These are phyloP conservation scores for Lampris megalopsis DNA, from an alignment of 2,113 vertebrate species.

Conservation along the genomic window DNA sequence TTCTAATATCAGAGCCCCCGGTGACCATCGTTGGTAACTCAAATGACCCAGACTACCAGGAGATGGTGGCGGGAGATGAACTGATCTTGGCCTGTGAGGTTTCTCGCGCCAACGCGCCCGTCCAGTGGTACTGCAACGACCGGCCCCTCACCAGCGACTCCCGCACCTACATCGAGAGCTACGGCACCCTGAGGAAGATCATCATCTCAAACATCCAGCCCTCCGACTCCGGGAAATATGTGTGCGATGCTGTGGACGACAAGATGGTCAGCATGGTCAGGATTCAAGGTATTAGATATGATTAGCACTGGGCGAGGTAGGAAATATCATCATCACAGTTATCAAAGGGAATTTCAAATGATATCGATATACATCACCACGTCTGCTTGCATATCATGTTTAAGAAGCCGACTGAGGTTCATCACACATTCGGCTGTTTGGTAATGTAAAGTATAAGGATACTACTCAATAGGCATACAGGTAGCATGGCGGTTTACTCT, in stretches of 20 bases:
- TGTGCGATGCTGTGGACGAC: slow-evolving; percentile 78
- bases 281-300: slow-evolving; percentile 75
- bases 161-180: slow-evolving; percentile 74
- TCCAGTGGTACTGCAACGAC: slow-evolving; percentile 80
- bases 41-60: slow-evolving; percentile 64
- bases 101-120: slow-evolving; percentile 71
- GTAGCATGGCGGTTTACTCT: too few species aligned
- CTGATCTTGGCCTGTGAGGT: slow-evolving; percentile 86
- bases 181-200: slow-evolving; percentile 79
- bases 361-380: too few species aligned
- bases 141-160: slow-evolving; percentile 61
- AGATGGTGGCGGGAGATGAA: slow-evolving; percentile 82
- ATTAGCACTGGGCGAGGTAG: background rate
- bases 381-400: too few species aligned
- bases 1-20: slow-evolving; percentile 81
- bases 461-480: too few species aligned
- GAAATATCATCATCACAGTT: too few species aligned
- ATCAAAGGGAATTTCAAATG: too few species aligned
- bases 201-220: slow-evolving; percentile 72
- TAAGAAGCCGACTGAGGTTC: too few species aligned
- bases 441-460: too few species aligned
- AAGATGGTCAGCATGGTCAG: slow-evolving; percentile 77
- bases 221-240: slow-evolving; percentile 82
- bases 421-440: too few species aligned
- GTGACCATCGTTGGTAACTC: slow-evolving; percentile 84